Percentiles rank a stretch among this genome's conserved stretches.
phyloP scores from a whole-genome alignment of 2,888 invertebrate species.

The Catocala fraxini region DNA sequence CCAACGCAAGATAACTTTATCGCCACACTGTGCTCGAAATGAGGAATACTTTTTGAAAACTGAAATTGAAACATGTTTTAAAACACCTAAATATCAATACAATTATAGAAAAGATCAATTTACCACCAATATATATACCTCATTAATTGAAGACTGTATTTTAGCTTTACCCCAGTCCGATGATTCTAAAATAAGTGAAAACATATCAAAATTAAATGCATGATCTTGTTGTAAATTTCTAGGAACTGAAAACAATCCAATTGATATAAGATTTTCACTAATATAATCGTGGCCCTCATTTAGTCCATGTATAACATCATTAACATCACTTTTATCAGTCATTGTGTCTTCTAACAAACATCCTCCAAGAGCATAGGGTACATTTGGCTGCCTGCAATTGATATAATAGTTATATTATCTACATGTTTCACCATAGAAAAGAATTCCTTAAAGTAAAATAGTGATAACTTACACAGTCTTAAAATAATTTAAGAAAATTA shows the following conservation, averaged over 20 bases:
- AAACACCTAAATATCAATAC: too few species aligned
- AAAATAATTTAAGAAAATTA: constrained; percentile 75
- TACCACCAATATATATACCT: constrained; percentile 59
- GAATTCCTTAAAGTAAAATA: neutral
- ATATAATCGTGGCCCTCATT: constrained; percentile 65
- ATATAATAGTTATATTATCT: neutral
- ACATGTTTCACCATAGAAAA: neutral
- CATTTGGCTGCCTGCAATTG: constrained; percentile 75
- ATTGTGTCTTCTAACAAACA: constrained; percentile 79
- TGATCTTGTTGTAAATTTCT: constrained; percentile 49
- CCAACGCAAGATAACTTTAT: constrained; percentile 81
- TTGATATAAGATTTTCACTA: constrained; percentile 73
- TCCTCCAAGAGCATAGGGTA: constrained; percentile 81
- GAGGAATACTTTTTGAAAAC: constrained; percentile 77
- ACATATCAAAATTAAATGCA: constrained; percentile 72
- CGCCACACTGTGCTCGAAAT: constrained; percentile 75
- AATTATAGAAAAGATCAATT: neutral
- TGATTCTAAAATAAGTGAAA: constrained; percentile 73
- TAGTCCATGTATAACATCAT: constrained; percentile 61
- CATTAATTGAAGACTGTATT: constrained; percentile 70
- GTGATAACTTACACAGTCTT: constrained; percentile 72
- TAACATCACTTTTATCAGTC: constrained; percentile 61
- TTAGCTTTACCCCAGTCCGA: constrained; percentile 71
- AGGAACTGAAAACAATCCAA: constrained; percentile 75
- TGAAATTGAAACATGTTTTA: constrained; percentile 45